These are phyloP conservation scores for Taxidea taxus DNA, from an alignment of 2,113 vertebrate genomes.

Conservation along the genomic window DNA sequence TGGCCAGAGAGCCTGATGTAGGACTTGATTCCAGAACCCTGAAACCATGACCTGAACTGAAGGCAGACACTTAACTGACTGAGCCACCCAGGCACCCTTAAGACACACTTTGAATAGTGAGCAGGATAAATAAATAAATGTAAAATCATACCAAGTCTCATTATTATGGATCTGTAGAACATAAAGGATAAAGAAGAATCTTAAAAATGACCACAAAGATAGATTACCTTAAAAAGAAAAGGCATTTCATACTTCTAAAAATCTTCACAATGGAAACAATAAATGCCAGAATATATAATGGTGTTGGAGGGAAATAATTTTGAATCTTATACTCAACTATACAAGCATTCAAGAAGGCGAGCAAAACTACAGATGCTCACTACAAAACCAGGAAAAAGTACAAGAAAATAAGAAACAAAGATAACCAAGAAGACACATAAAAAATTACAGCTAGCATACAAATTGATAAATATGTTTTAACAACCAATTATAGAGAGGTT, in stretches of 20 bases:
- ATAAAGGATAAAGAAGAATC: background rate
- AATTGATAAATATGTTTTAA: background rate
- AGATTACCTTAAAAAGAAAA: constrained; percentile 31
- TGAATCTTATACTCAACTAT: constrained; percentile 30
- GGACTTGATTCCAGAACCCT: no score
- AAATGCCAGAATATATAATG: background rate
- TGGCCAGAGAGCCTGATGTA: no score
- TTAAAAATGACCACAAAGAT: background rate
- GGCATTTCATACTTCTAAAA: background rate
- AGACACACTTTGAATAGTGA: background rate
- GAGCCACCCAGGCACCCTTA: no score
- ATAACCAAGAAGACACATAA: background rate
- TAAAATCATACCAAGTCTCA: background rate
- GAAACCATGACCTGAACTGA: no score
- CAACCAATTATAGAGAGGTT: background rate
- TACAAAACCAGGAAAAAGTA: background rate
- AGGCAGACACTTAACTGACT: no score
- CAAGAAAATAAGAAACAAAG: constrained; percentile 7
- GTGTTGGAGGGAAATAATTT: constrained; percentile 10
- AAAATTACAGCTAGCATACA: background rate
- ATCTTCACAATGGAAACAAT: constrained; percentile 36
- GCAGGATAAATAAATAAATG: background rate
- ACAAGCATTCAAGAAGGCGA: constrained; percentile 25
- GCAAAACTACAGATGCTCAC: background rate
- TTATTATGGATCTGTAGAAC: background rate